Base-by-base conservation (phyloP, 2,888 invertebrate species). In the Gonocerus acuteangulatus region DNA sequence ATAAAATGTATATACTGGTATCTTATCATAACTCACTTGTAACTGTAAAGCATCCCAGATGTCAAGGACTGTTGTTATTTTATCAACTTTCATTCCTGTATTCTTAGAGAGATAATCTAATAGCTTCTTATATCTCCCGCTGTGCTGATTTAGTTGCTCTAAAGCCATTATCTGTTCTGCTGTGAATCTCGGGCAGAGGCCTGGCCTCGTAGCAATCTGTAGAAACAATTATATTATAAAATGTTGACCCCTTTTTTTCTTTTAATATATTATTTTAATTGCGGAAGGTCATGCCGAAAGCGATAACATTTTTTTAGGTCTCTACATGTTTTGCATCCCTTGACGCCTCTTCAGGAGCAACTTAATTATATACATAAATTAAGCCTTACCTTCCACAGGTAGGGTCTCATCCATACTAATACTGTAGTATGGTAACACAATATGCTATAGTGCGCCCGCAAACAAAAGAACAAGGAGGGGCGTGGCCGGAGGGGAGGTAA, bases 41-140 rank as follows among this genome's bases (percentile, higher is more conserved):
- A 63, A 21, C 19, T 51, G 45, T 15, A 65, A 47, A 9, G 48
- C 48, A 27, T 65, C 65, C 63, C 62, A 65, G 2, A 65, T 16
- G 27, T 54, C 36, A n/a, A 54, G 16, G 4, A 59, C 15, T 4
- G 34, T n/a, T 11, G 60, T 23, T 21, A 63, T 58, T 1, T 48
- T 22, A 15, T 27, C 52, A 13, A 61, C 51, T 16, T 65, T 63
- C 23, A 34, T 48, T 13, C 62, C 61, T 19, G 51, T 59, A 44
- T 65, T n/a, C 15, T 61, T 45, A 3, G 65, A 63, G 18, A 61
- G 15, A 19, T 61, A 65, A 11, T 21, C 22, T 23, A 63, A 47
- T 7, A 65, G 59, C 2, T 62, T 48, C 42, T 49, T 39, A 21
- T 61, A 58, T n/a, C 49, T 57, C 16, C 39, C 34, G 27, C 54